A percentile compares a stretch with the other conserved stretches of the same genome.
Evolutionary conservation across 2,797 vertebrate species (phyloP).

Genomic region (Harpagifer antarcticus): DNA sequence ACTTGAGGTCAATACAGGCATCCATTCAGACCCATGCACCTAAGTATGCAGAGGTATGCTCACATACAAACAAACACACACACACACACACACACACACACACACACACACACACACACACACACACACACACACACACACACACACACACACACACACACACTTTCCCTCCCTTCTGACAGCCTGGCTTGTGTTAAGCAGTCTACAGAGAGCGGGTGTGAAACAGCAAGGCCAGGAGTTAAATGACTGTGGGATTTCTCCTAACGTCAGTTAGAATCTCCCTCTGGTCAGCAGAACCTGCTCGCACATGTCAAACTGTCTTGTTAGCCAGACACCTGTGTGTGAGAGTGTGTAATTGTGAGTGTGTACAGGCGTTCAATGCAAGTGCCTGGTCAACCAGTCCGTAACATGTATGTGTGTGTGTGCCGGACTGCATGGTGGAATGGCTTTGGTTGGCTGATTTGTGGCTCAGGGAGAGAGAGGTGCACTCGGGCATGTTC

Average conservation of each 20-base stretch:
- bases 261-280: constrained; percentile 63
- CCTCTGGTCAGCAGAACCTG: constrained; percentile 69
- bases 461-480: constrained; percentile 19
- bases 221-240: constrained; percentile 58
- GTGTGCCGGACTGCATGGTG: neutral
- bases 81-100: neutral
- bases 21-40: neutral
- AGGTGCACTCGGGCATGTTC: constrained; percentile 12
- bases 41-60: constrained; percentile 25
- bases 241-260: constrained; percentile 77
- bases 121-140: no score
- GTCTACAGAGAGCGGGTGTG: constrained; percentile 57
- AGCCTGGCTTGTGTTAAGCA: constrained; percentile 44
- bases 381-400: constrained; percentile 21
- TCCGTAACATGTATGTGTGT: constrained; percentile 11
- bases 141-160: neutral
- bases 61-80: neutral
- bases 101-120: neutral
- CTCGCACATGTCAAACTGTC: constrained; percentile 72
- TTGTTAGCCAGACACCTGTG: constrained; percentile 67
- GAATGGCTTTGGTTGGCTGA: constrained; percentile 30
- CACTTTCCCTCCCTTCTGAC: constrained; percentile 36
- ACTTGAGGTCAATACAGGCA: constrained; percentile 12
- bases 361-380: neutral
- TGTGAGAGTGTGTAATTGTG: neutral